Base-by-base conservation (phyloP, 2,888 invertebrate genomes). In the Esperia sulphurella region DNA sequence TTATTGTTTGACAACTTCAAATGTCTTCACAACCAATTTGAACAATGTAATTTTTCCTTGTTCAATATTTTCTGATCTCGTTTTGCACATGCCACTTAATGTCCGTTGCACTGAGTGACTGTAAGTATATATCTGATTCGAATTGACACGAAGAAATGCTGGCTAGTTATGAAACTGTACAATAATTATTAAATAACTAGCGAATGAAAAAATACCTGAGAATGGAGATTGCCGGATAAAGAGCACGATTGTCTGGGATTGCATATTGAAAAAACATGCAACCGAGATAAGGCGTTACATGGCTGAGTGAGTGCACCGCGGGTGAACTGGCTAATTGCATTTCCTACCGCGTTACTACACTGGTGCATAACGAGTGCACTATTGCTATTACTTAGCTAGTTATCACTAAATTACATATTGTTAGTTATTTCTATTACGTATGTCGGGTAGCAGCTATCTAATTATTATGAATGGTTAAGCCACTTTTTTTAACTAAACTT, bases 181-280 rank as follows among this genome's bases (percentile, higher is more conserved):
- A 79, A 83, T 80, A 85, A 88, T 87, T n/a, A n/a, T n/a, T 88
- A 87, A 75, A 84, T 21, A 79, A 78, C 77, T 75, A 67, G 71
- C 77, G 80, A 79, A 79, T 78, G 58, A 83, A 85, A 86, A 84
- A 87, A 86, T 80, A 80, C 77, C 82, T 83, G 88, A 83, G 88
- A 88, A 88, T 85, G 77, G 79, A 67, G 88, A 88, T 88, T 79
- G 75, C 59, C 71, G 78, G 87, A 88, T 85, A 87, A 80, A 73
- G 58, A 54, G 71, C 78, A 68, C 79, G 86, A 87, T 88, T 87
- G 88, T 85, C 78, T 84, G 68, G 76, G 75, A 81, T 86, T 86
- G 84, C 86, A 86, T 88, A 88, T 86, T 84, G 86, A 89, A 88
- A 89, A 89, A 87, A 80, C 89, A 88, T 87, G 88, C 88, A 88